These are phyloP conservation scores for Sander lucioperca DNA, from an alignment of 2,113 vertebrate species.

Conservation along the genomic window DNA sequence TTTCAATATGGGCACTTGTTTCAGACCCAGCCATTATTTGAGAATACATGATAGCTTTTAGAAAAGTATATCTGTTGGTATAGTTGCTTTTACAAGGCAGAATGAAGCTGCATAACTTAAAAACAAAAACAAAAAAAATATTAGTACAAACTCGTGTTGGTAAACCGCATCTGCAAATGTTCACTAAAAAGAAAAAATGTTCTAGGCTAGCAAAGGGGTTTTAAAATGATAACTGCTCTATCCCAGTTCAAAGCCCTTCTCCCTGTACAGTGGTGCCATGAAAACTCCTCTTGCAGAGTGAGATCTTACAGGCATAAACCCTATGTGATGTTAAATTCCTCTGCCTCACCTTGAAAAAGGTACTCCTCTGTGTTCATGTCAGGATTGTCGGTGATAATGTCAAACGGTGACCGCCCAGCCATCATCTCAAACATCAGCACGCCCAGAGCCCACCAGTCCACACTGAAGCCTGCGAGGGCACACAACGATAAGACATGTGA, in stretches of 20 bases:
- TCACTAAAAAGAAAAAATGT: not conserved
- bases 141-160: too few species aligned
- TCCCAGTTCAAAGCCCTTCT: not conserved
- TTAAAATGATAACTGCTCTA: not conserved
- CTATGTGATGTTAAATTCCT: not conserved
- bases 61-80: not conserved
- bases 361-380: conserved; percentile 99
- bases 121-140: not conserved
- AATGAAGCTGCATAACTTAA: not conserved
- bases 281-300: not conserved
- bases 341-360: conserved; percentile 94
- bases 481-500: not conserved
- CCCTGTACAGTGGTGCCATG: not conserved
- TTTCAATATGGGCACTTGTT: not conserved
- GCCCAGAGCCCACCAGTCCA: conserved; percentile 99
- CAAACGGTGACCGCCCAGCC: conserved; percentile 97
- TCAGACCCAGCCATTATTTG: not conserved
- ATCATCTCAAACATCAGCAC: conserved; percentile 99
- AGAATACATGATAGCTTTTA: not conserved
- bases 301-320: not conserved
- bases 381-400: conserved; percentile 99
- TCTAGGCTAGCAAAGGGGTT: not conserved
- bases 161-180: too few species aligned
- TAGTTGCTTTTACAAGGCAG: not conserved
- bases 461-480: conserved; percentile 91